Evolutionary conservation across 2,888 invertebrate genomes (phyloP), one percentile per base, ranked within the genome.

Genomic region (Tridacna crocea): DNA sequence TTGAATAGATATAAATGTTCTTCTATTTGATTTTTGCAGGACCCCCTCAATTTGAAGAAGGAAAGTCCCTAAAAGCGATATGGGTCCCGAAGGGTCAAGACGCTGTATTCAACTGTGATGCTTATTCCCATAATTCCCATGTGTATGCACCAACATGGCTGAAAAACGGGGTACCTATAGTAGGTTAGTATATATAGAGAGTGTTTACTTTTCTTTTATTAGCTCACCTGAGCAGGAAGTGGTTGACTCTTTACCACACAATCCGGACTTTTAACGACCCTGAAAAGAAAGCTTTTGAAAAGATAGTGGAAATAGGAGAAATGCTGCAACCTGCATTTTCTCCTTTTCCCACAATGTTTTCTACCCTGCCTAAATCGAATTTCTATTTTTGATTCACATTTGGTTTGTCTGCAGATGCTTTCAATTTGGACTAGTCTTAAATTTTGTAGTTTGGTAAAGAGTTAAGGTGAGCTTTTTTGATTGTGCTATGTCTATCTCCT

Each of bases 61-160:
- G 19, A 11, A 47, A 70, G 27, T 63, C 47, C 0, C 66, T 58
- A 22, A 17, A 17, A 19, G 11, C 65, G 1, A 46, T 51, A 15
- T 48, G 36, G 4, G 63, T 65, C 47, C 77, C 77, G n/a, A 47
- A 63, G 12, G 75, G 55, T 11, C 36, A 46, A 1, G 81, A 82
- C 55, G 75, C 74, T 11, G 61, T 77, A n/a, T 82, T 82, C 24
- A 19, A 51, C 8, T 82, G 81, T 61, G 61, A 55, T 4, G 17
- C 77, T 0, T n/a, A 24, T 13, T 77, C 77, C 17, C 75, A 60
- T 22, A 61, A 77, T n/a, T 22, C 81, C 10, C 74, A 77, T 22
- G 24, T 13, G 10, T 0, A 24, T 1, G 61, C 75, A 15, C 74
- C 78, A 8, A 26, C 55, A 26, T 82, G 81, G 81, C 15, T 82